A percentile compares a stretch with the other conserved stretches of the same genome.
phyloP scores from a whole-genome alignment of 2,888 invertebrate genomes.

The Mesorhabditis belari region DNA sequence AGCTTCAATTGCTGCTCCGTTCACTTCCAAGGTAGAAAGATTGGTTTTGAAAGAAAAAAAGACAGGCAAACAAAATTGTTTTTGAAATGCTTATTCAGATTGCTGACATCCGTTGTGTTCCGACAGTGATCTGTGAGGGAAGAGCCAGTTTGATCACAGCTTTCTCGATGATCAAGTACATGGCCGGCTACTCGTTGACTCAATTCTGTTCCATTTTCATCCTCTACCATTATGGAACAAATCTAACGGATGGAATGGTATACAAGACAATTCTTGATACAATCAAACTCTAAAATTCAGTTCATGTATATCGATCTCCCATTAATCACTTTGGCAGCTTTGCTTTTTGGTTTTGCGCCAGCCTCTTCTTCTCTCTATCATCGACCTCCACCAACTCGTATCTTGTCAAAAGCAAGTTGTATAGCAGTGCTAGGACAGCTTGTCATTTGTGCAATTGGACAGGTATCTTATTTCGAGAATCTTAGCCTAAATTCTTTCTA shows the following conservation, averaged over 20 bases:
- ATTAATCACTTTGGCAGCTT: constrained; percentile 57
- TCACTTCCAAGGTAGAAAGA: constrained; percentile 62
- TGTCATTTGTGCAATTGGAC: constrained; percentile 64
- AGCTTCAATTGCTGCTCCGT: constrained; percentile 62
- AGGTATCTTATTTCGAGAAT: constrained; percentile 34
- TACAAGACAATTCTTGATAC: constrained; percentile 63
- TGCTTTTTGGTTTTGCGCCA: constrained; percentile 53
- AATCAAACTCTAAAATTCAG: constrained; percentile 55
- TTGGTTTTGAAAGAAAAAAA: neutral
- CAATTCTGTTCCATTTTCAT: constrained; percentile 66
- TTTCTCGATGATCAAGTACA: constrained; percentile 95
- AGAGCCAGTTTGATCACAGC: constrained; percentile 88
- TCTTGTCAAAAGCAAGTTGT: constrained; percentile 66
- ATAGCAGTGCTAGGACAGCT: constrained; percentile 69
- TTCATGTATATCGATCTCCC: constrained; percentile 60
- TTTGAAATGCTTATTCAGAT: constrained; percentile 3
- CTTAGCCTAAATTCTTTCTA: constrained; percentile 14
- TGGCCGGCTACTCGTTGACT: constrained; percentile 81
- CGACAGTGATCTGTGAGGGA: constrained; percentile 56
- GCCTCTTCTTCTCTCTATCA: constrained; percentile 38
- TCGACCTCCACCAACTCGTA: constrained; percentile 46
- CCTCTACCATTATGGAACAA: constrained; percentile 56
- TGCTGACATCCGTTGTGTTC: constrained; percentile 51
- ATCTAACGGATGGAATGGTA: constrained; percentile 48
- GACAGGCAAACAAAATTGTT: too few species aligned